Conservation (phyloP, 2,113 vertebrate genomes). For the Eudorcas thomsonii region DNA sequence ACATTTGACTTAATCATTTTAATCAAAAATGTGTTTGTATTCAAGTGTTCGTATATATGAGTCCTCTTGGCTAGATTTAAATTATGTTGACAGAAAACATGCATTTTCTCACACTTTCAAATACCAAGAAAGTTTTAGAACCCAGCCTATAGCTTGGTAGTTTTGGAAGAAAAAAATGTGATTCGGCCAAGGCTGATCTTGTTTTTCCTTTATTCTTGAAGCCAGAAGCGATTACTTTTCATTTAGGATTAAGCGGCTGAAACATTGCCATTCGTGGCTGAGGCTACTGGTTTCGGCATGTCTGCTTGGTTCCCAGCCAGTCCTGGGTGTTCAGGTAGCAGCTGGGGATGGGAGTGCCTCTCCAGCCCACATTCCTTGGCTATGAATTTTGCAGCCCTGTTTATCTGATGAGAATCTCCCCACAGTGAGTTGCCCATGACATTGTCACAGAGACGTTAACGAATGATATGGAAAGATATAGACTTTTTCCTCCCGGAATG, state of each 20-base stretch:
- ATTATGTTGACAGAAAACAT: conserved; percentile 63
- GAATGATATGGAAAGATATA: conserved; percentile 55
- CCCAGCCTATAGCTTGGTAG: conserved; percentile 5
- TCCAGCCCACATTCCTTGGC: conserved; percentile 66
- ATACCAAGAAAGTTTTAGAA: conserved; percentile 48
- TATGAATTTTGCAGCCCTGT: conserved; percentile 66
- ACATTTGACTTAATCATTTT: conserved; percentile 32
- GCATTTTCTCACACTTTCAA: conserved; percentile 54
- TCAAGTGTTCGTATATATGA: not conserved
- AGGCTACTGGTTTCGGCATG: conserved; percentile 65
- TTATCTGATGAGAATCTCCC: conserved; percentile 74
- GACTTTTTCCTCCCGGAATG: conserved; percentile 27
- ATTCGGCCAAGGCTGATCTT: conserved; percentile 48
- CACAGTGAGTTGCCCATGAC: conserved; percentile 49
- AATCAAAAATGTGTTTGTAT: conserved; percentile 47
- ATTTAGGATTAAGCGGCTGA: conserved; percentile 61
- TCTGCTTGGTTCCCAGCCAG: conserved; percentile 65
- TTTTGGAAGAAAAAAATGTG: not conserved
- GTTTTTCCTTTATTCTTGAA: conserved; percentile 69
- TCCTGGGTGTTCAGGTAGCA: conserved; percentile 69
- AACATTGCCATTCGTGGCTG: not conserved
- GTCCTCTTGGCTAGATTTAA: conserved; percentile 16
- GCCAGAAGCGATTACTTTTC: conserved; percentile 73
- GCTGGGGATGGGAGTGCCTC: conserved; percentile 72
- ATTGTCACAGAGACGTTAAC: conserved; percentile 53